Evolutionary conservation across 2,113 vertebrate species (phyloP).

Genomic region (Lagenorhynchus albirostris): DNA sequence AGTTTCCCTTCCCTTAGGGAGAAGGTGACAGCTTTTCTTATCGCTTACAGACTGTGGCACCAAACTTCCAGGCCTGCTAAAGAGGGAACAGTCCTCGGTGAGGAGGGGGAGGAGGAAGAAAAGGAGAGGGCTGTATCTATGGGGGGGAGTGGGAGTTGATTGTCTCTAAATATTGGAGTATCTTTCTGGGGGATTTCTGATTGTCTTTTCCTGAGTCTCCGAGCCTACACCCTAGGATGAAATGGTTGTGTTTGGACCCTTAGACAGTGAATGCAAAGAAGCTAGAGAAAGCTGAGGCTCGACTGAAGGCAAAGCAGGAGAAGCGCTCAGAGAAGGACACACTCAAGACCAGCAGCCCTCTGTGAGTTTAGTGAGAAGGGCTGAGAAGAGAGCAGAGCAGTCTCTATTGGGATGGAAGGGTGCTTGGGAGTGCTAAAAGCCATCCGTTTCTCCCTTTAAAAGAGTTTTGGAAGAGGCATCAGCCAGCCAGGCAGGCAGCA

Average conservation of each 20-base stretch:
- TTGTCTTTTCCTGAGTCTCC: neutral
- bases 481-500: constrained; percentile 96
- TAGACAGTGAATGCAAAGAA: constrained; percentile 96
- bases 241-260: constrained; percentile 26
- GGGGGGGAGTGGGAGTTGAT: neutral
- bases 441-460: neutral
- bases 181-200: neutral
- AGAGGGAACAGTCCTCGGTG: constrained; percentile 86
- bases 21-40: constrained; percentile 50
- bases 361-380: constrained; percentile 80
- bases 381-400: neutral
- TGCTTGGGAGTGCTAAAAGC: neutral
- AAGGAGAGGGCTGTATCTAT: neutral
- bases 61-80: constrained; percentile 82
- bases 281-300: constrained; percentile 96
- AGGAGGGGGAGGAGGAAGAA: constrained; percentile 39
- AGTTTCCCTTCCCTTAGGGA: constrained; percentile 25
- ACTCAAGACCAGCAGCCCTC: constrained; percentile 81
- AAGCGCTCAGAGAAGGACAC: constrained; percentile 92
- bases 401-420: neutral
- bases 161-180: neutral
- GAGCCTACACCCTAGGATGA: neutral
- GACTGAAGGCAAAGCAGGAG: constrained; percentile 94
- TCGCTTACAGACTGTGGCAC: constrained; percentile 68
- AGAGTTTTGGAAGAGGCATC: constrained; percentile 97